Conservation (phyloP, 2,113 vertebrate species). For the Pithys albifrons region DNA sequence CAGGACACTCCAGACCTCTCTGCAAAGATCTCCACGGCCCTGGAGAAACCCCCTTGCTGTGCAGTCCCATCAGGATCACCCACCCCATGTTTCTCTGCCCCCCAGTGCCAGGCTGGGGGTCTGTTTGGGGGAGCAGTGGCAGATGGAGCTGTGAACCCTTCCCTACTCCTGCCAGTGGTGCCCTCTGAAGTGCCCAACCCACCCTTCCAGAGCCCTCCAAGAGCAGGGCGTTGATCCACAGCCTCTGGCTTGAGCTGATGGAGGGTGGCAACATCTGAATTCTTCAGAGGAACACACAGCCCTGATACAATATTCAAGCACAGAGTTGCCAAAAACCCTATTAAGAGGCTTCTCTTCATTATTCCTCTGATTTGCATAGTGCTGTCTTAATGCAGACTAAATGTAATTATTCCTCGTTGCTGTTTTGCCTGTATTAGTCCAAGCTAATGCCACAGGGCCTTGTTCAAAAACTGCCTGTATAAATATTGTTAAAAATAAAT, state of each 20-base stretch:
- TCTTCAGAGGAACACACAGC: neutral
- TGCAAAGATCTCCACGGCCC: neutral
- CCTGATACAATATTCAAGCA: neutral
- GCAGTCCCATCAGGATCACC: neutral
- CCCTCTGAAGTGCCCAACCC: neutral
- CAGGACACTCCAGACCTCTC: neutral
- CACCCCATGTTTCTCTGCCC: neutral
- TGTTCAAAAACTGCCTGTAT: constrained; percentile 23
- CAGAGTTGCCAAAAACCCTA: neutral
- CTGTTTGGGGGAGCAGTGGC: neutral
- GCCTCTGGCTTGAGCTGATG: neutral
- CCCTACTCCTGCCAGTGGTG: neutral
- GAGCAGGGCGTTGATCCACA: neutral
- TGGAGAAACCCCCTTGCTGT: neutral
- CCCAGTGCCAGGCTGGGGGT: fast-evolving
- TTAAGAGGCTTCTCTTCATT: constrained; percentile 41
- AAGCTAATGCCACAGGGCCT: constrained; percentile 20
- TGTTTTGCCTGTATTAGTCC: neutral
- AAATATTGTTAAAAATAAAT: constrained; percentile 60
- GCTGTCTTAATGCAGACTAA: constrained; percentile 21
- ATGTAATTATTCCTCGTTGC: constrained; percentile 16
- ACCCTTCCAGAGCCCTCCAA: neutral
- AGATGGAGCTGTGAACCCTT: neutral
- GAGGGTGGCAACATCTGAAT: neutral
- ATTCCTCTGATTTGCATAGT: constrained; percentile 34